These are phyloP conservation scores for Archilochus colubris DNA, from an alignment of 2,113 vertebrate species.

Conservation along the genomic window DNA sequence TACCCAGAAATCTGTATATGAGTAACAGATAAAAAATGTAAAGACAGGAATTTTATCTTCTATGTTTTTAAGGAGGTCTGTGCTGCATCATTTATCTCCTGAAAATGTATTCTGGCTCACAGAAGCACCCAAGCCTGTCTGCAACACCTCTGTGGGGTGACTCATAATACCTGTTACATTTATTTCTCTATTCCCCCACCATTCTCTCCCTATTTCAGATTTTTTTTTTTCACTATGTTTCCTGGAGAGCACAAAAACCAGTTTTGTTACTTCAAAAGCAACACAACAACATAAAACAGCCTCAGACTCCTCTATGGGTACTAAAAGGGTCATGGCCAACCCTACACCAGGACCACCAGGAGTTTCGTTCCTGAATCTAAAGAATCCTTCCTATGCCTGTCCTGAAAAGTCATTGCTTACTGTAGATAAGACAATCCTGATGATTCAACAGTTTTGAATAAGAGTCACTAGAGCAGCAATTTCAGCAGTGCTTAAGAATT, in stretches of 20 bases:
- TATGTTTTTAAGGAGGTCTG: background rate
- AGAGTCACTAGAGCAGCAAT: background rate
- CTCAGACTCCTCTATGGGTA: background rate
- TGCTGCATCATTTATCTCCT: background rate
- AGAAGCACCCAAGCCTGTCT: background rate
- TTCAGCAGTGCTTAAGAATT: background rate
- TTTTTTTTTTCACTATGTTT: background rate
- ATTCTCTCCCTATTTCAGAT: background rate
- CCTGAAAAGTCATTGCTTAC: background rate
- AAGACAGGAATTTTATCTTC: background rate
- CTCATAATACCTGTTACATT: background rate
- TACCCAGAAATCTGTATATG: background rate
- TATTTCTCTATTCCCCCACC: background rate
- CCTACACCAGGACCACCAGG: background rate
- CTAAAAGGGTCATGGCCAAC: background rate
- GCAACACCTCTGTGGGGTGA: background rate
- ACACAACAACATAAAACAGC: background rate
- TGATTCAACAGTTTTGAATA: background rate
- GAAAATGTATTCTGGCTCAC: background rate
- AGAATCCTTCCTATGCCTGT: background rate
- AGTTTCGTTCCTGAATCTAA: background rate
- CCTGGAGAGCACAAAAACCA: background rate
- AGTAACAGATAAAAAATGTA: background rate
- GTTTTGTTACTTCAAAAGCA: background rate
- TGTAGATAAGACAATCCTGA: background rate